Base-by-base conservation (phyloP, 2,797 vertebrate species). In the Cirrhinus molitorella region DNA sequence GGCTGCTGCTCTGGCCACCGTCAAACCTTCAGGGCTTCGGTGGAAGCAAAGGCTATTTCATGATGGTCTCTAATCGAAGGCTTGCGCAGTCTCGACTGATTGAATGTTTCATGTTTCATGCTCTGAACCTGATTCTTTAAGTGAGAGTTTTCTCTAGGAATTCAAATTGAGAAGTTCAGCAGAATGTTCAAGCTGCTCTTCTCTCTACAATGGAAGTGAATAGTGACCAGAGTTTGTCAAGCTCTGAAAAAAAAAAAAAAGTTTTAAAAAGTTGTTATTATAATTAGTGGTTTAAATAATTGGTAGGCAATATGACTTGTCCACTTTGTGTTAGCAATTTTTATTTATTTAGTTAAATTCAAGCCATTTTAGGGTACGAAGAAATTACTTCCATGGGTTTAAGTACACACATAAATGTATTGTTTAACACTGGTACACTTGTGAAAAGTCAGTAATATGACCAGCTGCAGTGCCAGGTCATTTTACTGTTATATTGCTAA, bases 1-100 rank as follows among this genome's bases (percentile, higher is more conserved):
- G 16, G 51, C 68, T 75, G 59, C 12, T 59, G 49, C 43, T 66
- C 59, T 79, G 78, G 57, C 71, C 78, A 25, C 23, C 5, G 17
- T 61, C 17, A 83, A n/a, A 65, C 61, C 51, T 76, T 65, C 31
- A 68, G 34, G 43, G 31, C 34, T 40, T 57, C 14, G 40, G 55
- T 6, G 16, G 72, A 67, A 57, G 45, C n/a, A 34, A 47, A 79
- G 71, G 21, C n/a, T 9, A 23, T 80, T 19, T 57, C 19, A 53
- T 68, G 45, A 14, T 49, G 37, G 10, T 28, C 43, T 19, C 19
- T 78, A 80, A 80, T 80, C 19, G 12, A 53, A 76, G 4, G 53
- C 12, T 47, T 51, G 43, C 7, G 10, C 9, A 16, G 23, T 67
- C 47, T 43, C 43, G 34, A 71, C 45, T 45, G 17, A 2, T 5